Percentiles rank a stretch among this genome's conserved stretches.
These are phyloP conservation scores for Pelodiscus sinensis DNA, from an alignment of 2,113 vertebrate genomes.

Conservation along the genomic window DNA sequence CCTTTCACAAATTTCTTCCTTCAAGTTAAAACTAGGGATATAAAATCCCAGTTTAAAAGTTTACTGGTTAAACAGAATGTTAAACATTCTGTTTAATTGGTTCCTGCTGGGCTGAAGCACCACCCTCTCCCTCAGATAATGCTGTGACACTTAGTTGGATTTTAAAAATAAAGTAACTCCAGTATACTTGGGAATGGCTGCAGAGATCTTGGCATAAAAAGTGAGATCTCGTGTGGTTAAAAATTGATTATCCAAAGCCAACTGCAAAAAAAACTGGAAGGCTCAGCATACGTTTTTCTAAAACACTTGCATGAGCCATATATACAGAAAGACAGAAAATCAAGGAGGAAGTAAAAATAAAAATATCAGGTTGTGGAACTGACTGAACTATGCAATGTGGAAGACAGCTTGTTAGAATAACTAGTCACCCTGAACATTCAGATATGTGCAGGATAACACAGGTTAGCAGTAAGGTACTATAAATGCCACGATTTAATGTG, in stretches of 20 bases:
- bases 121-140: too few relatives aligned
- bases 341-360: not conserved
- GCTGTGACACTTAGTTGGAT: not conserved
- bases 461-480: not conserved
- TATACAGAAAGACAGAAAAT: not conserved
- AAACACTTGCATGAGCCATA: not conserved
- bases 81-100: too few relatives aligned
- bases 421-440: not conserved
- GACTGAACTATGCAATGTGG: not conserved
- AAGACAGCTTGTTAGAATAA: not conserved
- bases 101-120: too few relatives aligned
- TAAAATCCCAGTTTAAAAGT: too few relatives aligned
- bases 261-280: not conserved
- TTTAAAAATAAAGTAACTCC: not conserved
- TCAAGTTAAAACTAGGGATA: not conserved
- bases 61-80: too few relatives aligned
- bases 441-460: not conserved
- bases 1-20: not conserved
- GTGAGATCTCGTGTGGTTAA: not conserved
- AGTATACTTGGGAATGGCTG: not conserved
- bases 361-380: not conserved
- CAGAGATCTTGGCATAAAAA: not conserved
- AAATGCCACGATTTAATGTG: not conserved
- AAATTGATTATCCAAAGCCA: not conserved
- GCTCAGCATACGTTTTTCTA: accelerated